Evolutionary conservation across 2,113 vertebrate species (phyloP), one percentile per base, ranked within the genome.

Genomic region (Syngnathus scovelli): DNA sequence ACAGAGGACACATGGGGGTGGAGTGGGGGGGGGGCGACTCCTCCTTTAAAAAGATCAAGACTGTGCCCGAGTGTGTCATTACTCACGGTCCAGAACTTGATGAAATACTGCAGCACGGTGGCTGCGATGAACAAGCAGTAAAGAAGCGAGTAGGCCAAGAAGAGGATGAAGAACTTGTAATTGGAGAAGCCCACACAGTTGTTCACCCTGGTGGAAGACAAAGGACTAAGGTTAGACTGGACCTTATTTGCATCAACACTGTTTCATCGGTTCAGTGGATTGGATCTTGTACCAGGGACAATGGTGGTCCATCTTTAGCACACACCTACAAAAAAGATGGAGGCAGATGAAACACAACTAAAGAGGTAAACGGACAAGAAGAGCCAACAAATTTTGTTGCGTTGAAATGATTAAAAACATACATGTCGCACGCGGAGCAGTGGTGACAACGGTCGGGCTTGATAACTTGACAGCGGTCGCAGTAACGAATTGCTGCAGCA

Each of bases 271-370:
- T 3, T 33, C 27, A 3, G 27, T 12, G 23, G 15, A 21, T 54
- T 27, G 52, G 54, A 27, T 23, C 36, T 61, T 5, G 16, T 91
- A 99, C 97, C 96, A 99, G 56, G 97, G 97, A 86, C 96, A 99
- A 77, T 98, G 97, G 85, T 98, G 96, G 82, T 98, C 96, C 97
- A 99, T 99, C 91, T 99, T 99, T 79, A 98, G 87, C 61, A 99
- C 87, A 88, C 96, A 99, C 86, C 97, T 98, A 78, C 43, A 38
- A 48, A 46, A 21, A 52, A 9, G 19, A 52, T 52, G 38, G 2
- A 48, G 10, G 9, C 1, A 33, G 15, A 68, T 23, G 11, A 13
- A 38, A 48, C 1, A 52, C 4, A 1, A 43, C 2, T 51, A 44
- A 19, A 43, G 5, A 72, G 9, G 12, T 18, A 1, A 7, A 65